Base-by-base conservation (phyloP, 1,140 invertebrate species). In the Lepidurus apus region DNA sequence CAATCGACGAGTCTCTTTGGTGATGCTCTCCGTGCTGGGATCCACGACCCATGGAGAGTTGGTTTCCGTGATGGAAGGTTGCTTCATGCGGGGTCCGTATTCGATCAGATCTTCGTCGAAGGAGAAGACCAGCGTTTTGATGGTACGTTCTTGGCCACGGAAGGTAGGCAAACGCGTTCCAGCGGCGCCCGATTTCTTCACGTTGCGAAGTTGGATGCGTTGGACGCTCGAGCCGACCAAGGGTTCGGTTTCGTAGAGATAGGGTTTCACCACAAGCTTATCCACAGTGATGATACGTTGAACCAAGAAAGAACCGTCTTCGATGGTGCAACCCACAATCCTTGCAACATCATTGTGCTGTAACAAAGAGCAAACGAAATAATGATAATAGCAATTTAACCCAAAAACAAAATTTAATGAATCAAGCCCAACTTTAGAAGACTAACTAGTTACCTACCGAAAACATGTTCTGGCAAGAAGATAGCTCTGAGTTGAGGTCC, bases 211-310 rank as follows among this genome's bases (percentile, higher is more conserved):
- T 21, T 74, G 34, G 43, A 79, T 44, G 11, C 73, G 74, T 45
- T 79, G 78, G 10, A 79, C 47, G 17, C 73, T 43, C 21, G 47
- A 44, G 42, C 75, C 79, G 34, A 78, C 79, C 21, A 80, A 21
- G 5, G 79, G 77, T 74, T 80, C 79, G 8, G 79, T 80, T 24
- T 80, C 79, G 47, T 76, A 80, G 21, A 53, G 73, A n/a, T 78
- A 78, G 9, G 79, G 79, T 43, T 80, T 80, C 9, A 53, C 17
- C 17, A 77, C 44, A 26, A 77, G 10, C 11, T 44, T 73, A 42
- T 80, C 79, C 11, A 78, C 45, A 34, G 76, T 77, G 26, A 65
- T 77, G 11, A 77, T 73, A 21, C 73, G 75, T 44, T 80, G 79
- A n/a, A 80, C 77, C 42, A 80, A 8, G 42, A 80, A 80, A 42